Conservation (phyloP, 2,888 invertebrate genomes). For the Ormyrus thymus region DNA sequence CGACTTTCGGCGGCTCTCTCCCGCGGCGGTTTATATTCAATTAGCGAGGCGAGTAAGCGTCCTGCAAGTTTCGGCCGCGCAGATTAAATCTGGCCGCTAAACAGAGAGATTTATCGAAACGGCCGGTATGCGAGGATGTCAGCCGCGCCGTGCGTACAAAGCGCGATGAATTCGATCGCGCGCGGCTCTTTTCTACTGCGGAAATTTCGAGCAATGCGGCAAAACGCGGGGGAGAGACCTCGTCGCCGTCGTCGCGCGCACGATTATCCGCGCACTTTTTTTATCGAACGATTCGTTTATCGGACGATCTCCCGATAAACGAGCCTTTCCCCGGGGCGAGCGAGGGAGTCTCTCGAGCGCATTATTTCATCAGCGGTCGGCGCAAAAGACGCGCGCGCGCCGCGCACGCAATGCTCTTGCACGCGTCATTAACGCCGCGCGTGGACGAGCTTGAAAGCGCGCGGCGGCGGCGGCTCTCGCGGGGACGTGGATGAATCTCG, state of each 20-base stretch:
- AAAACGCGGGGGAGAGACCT: too few species aligned
- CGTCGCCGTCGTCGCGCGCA: too few species aligned
- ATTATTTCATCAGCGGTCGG: not conserved
- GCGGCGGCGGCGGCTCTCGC: too few species aligned
- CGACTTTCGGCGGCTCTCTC: not conserved
- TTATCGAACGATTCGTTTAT: not conserved
- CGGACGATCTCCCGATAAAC: not conserved
- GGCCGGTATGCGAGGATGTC: slow-evolving; percentile 2
- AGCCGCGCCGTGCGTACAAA: not conserved
- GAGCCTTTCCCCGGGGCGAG: not conserved
- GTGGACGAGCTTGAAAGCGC: too few species aligned
- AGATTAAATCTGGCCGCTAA: slow-evolving; percentile 18
- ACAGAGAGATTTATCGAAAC: slow-evolving; percentile 17
- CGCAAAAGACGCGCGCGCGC: not conserved
- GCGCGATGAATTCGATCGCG: not conserved
- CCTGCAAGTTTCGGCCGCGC: not conserved
- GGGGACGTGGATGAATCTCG: not conserved
- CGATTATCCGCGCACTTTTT: not conserved
- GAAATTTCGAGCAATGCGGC: not conserved
- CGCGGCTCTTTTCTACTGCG: not conserved
- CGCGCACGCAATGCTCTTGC: not conserved
- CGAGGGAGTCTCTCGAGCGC: not conserved
- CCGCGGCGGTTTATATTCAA: slow-evolving; percentile 21
- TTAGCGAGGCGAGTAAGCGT: slow-evolving; percentile 1
- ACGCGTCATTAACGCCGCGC: too few species aligned